phyloP scores from a whole-genome alignment of 1,140 invertebrate genomes.

The Drosophila jambulina region DNA sequence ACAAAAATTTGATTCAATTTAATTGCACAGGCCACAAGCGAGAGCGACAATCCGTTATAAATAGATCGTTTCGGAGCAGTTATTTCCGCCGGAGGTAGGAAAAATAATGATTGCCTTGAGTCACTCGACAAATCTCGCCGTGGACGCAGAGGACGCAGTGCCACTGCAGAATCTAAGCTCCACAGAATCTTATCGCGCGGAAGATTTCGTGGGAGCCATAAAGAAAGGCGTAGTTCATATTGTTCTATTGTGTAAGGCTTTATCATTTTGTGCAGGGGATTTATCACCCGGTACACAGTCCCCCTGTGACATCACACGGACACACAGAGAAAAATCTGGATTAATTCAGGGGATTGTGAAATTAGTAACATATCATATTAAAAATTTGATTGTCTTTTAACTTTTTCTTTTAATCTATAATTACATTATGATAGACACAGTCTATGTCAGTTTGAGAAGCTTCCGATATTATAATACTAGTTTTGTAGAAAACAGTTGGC shows the following conservation, averaged over 20 bases:
- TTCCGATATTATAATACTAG: no score
- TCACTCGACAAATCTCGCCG: constrained; percentile 39
- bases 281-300: constrained; percentile 20
- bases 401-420: no score
- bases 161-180: constrained; percentile 29
- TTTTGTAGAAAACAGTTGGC: no score
- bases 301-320: constrained; percentile 20
- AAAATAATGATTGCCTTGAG: constrained; percentile 34
- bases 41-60: constrained; percentile 9
- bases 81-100: constrained; percentile 48
- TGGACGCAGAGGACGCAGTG: constrained; percentile 27
- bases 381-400: not conserved
- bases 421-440: no score
- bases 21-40: constrained; percentile 18
- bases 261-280: constrained; percentile 37
- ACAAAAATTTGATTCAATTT: constrained; percentile 32
- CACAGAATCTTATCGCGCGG: constrained; percentile 31
- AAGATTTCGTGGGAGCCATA: constrained; percentile 36
- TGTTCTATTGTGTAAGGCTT: constrained; percentile 16
- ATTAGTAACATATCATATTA: not conserved
- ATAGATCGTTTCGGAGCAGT: constrained; percentile 29
- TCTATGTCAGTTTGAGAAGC: no score
- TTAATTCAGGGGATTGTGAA: not conserved
- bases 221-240: constrained; percentile 13
- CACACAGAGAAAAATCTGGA: not conserved